Conservation (phyloP, 2,888 invertebrate species). For the Tanypteryx hageni region DNA sequence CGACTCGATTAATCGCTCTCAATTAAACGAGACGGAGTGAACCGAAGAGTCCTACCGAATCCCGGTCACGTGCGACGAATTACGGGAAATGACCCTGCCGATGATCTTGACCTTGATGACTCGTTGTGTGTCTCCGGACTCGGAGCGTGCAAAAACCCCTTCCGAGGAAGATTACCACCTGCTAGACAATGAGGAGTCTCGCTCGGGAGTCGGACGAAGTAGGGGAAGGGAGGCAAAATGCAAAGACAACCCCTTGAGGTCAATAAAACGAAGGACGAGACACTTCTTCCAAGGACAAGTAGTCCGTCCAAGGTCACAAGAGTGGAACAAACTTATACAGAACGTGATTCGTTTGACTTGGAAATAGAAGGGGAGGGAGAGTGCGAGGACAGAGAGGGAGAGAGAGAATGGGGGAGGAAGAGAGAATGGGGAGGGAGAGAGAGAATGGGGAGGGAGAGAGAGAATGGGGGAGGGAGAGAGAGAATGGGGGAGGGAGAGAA, state of each 20-base stretch:
- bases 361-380: neutral
- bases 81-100: neutral
- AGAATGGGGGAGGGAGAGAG: too few relatives aligned
- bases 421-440: too few relatives aligned
- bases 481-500: too few relatives aligned
- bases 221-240: neutral
- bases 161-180: neutral
- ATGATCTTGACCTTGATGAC: neutral
- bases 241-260: neutral
- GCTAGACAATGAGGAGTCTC: neutral
- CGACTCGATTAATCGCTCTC: too few relatives aligned
- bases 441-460: too few relatives aligned
- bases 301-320: neutral
- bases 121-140: neutral
- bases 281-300: slow-evolving; percentile 13
- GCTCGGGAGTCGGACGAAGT: neutral
- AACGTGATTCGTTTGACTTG: neutral
- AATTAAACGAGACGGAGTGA: neutral
- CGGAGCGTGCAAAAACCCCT: neutral
- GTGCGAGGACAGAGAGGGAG: too few relatives aligned
- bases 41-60: neutral
- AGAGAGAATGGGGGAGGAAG: too few relatives aligned
- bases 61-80: neutral
- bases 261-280: neutral
- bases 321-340: slow-evolving; percentile 7